phyloP scores from a whole-genome alignment of 2,113 vertebrate genomes.

The Sminthopsis crassicaudata region DNA sequence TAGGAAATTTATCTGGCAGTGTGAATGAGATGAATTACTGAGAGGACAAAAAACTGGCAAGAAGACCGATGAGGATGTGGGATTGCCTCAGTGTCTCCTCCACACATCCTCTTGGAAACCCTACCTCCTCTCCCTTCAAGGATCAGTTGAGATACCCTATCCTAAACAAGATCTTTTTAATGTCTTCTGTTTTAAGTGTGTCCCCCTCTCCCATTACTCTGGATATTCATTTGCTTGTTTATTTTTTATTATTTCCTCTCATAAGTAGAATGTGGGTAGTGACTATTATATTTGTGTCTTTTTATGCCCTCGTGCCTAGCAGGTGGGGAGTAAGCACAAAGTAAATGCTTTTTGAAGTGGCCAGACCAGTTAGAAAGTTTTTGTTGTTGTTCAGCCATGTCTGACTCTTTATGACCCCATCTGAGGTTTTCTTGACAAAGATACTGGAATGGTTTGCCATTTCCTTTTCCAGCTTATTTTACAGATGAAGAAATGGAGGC shows the following conservation, averaged over 20 bases:
- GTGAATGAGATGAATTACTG: neutral
- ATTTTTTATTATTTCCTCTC: neutral
- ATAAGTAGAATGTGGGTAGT: neutral
- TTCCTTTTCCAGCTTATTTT: neutral
- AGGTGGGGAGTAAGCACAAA: neutral
- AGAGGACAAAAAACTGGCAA: neutral
- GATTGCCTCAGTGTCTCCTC: neutral
- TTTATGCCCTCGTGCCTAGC: neutral
- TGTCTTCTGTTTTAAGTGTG: neutral
- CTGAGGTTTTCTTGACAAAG: neutral
- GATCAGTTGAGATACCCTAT: neutral
- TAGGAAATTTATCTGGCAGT: neutral
- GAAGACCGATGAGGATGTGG: neutral
- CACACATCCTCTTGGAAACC: neutral
- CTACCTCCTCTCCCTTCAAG: neutral
- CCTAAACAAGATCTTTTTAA: neutral
- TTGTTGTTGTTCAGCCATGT: neutral
- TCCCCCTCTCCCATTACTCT: neutral
- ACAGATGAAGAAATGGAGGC: neutral
- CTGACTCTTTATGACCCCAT: neutral
- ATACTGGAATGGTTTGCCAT: neutral
- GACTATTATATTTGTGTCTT: neutral
- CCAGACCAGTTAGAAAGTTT: neutral
- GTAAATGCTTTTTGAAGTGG: neutral
- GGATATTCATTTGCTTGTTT: neutral